Conservation (phyloP, 2,113 vertebrate genomes). For the Corythornis cristatus region DNA sequence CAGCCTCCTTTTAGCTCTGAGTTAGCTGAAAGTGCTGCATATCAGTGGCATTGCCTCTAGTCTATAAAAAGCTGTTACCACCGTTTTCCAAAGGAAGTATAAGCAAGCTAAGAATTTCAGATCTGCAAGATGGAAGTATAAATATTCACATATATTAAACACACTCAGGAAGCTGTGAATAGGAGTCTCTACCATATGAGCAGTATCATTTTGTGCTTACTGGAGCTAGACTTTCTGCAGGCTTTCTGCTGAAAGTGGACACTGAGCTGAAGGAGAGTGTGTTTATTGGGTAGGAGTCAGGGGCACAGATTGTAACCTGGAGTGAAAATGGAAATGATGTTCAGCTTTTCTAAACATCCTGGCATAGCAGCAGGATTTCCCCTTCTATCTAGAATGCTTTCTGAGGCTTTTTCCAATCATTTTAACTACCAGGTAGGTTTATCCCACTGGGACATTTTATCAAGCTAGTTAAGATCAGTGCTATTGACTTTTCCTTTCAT, state of each 20-base stretch:
- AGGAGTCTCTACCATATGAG: neutral
- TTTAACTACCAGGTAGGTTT: neutral
- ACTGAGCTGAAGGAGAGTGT: neutral
- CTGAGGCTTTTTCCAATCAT: neutral
- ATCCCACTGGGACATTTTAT: neutral
- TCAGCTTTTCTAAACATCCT: neutral
- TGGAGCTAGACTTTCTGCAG: neutral
- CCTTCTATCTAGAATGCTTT: neutral
- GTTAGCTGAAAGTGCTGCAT: neutral
- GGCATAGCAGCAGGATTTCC: neutral
- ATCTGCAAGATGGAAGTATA: neutral
- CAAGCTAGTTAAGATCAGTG: neutral
- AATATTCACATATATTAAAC: constrained; percentile 23
- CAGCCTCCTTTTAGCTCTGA: neutral
- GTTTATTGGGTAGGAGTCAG: neutral
- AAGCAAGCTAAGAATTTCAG: constrained; percentile 15
- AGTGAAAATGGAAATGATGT: neutral
- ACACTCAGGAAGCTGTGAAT: neutral
- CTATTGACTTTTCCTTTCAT: neutral
- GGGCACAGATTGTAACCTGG: neutral
- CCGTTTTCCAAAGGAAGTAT: constrained; percentile 45
- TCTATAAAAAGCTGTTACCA: constrained; percentile 10
- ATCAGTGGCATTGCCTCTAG: constrained; percentile 20
- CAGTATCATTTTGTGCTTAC: constrained; percentile 7
- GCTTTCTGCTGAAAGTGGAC: neutral